Conservation (phyloP, 2,113 vertebrate species). For the Panthera uncia region DNA sequence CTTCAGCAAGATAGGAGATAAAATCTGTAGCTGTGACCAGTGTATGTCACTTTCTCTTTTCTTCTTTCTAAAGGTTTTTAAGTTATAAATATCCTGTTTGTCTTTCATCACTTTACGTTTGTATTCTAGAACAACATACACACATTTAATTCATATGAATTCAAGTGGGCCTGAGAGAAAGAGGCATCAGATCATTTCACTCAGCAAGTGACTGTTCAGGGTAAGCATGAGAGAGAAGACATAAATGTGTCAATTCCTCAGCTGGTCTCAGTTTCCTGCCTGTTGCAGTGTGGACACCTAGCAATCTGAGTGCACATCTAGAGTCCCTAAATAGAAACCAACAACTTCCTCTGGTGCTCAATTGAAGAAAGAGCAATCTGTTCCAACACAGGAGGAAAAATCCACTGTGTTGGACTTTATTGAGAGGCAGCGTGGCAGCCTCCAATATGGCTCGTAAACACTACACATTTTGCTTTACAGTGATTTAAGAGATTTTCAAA, state of each 20-base stretch:
- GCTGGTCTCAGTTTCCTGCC: background rate
- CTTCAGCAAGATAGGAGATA: background rate
- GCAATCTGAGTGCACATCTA: background rate
- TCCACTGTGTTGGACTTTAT: background rate
- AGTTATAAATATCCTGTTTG: background rate
- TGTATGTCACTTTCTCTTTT: background rate
- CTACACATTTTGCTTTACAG: background rate
- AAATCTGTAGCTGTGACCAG: background rate
- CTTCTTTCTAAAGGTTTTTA: background rate
- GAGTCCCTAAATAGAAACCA: background rate
- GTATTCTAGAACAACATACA: background rate
- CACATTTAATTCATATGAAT: background rate
- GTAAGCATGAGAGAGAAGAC: background rate
- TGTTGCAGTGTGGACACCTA: background rate
- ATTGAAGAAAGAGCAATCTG: background rate
- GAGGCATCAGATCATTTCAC: background rate
- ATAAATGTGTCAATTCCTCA: background rate
- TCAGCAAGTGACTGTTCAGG: background rate
- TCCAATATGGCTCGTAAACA: background rate
- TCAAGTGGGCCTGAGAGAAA: background rate
- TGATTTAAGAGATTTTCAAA: background rate
- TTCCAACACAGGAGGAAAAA: background rate
- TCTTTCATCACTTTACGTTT: slow-evolving; percentile 3
- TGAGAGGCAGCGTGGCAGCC: background rate
- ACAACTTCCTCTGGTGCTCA: background rate